Evolutionary conservation across 2,888 invertebrate genomes (phyloP), one percentile per base, ranked within the genome.

Genomic region (Chrysolina haemoptera): DNA sequence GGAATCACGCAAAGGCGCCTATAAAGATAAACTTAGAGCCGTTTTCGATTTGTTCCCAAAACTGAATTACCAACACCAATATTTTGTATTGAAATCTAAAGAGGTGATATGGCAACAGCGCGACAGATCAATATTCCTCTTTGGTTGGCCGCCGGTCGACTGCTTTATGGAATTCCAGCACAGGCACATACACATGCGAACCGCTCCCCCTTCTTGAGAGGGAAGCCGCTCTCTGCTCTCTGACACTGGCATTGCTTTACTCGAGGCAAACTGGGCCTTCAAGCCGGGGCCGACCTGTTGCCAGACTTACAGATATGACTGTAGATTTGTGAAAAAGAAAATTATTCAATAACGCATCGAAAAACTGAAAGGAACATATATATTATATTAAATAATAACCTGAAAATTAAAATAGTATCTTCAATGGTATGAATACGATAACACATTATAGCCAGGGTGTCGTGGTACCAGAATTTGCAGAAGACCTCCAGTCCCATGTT

Each of bases 201-300:
- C 27, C 59, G 59, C 59, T 59, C 9, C 59, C 72, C 27, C 53
- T 55, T 68, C 27, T 55, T 64, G 20, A 10, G 53, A 22, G 35
- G 53, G 63, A 68, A 63, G 50, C 67, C 50, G 62, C 68, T 64
- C 68, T 72, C 55, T 72, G 63, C 68, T 72, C 68, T 72, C 74
- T 76, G 80, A 80, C 78, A 77, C 80, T 80, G 79, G 76, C 78
- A 78, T 79, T 79, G 79, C 77, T 78, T 77, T 70, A 77, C 76
- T 78, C 66, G 69, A 64, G 66, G 76, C 62, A 63, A 78, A 73
- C 73, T 74, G 74, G 76, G 75, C 69, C 71, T 76, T 68, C 67
- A 46, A 71, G 66, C 27, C 63, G 63, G 41, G 55, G 35, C 27
- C 43, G 71, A 70, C 18, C 8, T 41, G 76, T 67, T 74, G 76